phyloP scores from a whole-genome alignment of 2,113 vertebrate species.

The Spea multiplicata region DNA sequence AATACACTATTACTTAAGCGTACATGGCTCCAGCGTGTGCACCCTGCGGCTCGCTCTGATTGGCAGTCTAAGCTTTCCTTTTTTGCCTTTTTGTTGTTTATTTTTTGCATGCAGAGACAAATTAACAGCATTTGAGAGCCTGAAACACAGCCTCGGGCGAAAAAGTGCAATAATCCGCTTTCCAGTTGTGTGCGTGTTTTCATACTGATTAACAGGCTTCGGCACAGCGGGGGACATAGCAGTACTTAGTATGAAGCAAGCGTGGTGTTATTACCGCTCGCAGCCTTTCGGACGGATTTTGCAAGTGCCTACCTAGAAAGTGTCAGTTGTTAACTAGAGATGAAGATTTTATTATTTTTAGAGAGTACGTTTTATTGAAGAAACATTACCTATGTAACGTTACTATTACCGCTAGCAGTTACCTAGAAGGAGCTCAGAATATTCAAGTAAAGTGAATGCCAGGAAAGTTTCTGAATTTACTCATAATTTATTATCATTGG shows the following conservation, averaged over 20 bases:
- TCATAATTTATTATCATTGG: too few relatives aligned
- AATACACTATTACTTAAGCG: too few relatives aligned
- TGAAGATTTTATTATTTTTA: too few relatives aligned
- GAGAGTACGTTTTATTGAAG: too few relatives aligned
- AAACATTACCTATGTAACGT: too few relatives aligned
- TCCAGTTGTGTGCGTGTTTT: conserved; percentile 44
- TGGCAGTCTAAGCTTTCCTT: conserved; percentile 33
- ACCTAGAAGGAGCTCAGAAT: too few relatives aligned
- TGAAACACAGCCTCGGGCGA: conserved; percentile 35
- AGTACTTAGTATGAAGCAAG: conserved; percentile 32
- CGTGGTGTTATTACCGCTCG: conserved; percentile 44
- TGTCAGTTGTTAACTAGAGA: too few relatives aligned
- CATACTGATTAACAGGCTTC: conserved; percentile 40
- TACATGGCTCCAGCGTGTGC: neutral
- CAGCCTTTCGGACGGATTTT: conserved; percentile 11
- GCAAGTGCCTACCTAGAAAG: too few relatives aligned
- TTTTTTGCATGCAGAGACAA: conserved; percentile 34
- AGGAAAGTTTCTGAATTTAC: too few relatives aligned
- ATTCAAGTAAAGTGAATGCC: too few relatives aligned
- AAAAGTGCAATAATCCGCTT: conserved; percentile 43
- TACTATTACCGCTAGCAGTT: too few relatives aligned
- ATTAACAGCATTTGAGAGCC: conserved; percentile 43
- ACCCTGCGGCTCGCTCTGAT: conserved; percentile 22
- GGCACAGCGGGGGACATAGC: conserved; percentile 24
- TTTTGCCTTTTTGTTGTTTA: conserved; percentile 27